A percentile compares a stretch with the other conserved stretches of the same genome.
phyloP scores from a whole-genome alignment of 2,888 invertebrate species.

The Leptopterna dolabrata region DNA sequence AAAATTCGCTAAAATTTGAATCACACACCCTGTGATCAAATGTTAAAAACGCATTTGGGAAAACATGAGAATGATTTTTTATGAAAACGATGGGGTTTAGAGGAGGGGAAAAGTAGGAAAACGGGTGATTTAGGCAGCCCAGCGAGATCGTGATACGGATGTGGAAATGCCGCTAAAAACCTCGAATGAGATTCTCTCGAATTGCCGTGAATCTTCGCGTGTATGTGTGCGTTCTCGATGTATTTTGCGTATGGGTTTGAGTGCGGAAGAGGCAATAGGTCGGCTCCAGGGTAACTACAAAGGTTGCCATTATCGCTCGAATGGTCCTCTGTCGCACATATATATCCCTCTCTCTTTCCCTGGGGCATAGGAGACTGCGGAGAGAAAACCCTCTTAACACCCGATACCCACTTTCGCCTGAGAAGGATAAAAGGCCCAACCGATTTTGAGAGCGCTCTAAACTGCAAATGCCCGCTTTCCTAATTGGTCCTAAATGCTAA shows the following conservation, averaged over 20 bases:
- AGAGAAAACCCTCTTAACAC: background rate
- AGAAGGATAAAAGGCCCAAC: background rate
- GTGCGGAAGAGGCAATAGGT: background rate
- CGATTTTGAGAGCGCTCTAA: background rate
- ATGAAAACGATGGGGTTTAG: background rate
- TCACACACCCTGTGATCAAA: background rate
- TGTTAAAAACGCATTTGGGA: background rate
- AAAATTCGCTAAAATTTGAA: too few relatives aligned
- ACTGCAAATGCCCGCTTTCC: background rate
- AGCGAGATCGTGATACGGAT: background rate
- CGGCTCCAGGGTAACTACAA: background rate
- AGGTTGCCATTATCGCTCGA: background rate
- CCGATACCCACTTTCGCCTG: background rate
- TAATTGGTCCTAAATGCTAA: background rate
- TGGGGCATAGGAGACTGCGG: background rate
- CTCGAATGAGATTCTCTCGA: constrained; percentile 25
- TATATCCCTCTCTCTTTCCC: background rate
- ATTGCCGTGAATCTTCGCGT: background rate
- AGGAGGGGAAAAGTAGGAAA: background rate
- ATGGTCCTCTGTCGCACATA: constrained; percentile 11
- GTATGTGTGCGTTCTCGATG: background rate
- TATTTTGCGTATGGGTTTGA: background rate
- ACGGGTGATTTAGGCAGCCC: too few relatives aligned
- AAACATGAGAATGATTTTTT: background rate
- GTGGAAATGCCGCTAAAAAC: background rate